Conservation (phyloP, 2,888 invertebrate genomes). For the Xanthia togata region DNA sequence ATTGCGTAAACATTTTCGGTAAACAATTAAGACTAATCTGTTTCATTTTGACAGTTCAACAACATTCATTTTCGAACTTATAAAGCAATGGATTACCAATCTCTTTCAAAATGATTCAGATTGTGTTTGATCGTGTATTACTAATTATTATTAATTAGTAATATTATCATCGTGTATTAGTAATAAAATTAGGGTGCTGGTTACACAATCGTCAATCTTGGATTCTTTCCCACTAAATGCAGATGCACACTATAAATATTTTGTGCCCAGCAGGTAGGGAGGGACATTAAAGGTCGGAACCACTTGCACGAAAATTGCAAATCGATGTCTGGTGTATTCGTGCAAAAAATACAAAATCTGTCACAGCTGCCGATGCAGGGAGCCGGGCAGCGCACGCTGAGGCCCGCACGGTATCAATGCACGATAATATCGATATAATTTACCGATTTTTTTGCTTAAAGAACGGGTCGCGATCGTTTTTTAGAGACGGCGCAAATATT, state of each 20-base stretch:
- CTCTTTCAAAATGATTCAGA: too few relatives aligned
- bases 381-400: constrained; percentile 31
- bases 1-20: too few relatives aligned
- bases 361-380: constrained; percentile 76
- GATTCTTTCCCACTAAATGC: constrained; percentile 24
- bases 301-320: constrained; percentile 80
- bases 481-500: constrained; percentile 44
- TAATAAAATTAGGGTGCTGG: neutral
- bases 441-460: constrained; percentile 46
- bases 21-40: too few relatives aligned
- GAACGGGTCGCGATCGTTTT: constrained; percentile 49
- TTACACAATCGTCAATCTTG: neutral
- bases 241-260: constrained; percentile 38
- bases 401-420: constrained; percentile 58
- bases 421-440: constrained; percentile 62
- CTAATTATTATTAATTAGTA: too few relatives aligned
- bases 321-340: constrained; percentile 76
- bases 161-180: too few relatives aligned
- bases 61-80: too few relatives aligned
- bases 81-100: too few relatives aligned
- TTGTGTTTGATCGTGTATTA: too few relatives aligned
- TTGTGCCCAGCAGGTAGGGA: constrained; percentile 58
- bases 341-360: constrained; percentile 81
- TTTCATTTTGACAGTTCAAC: too few relatives aligned
- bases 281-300: constrained; percentile 60